Percentiles rank a stretch among this genome's conserved stretches.
Evolutionary conservation across 1,140 invertebrate species (phyloP).

Genomic region (Planococcus citri): DNA sequence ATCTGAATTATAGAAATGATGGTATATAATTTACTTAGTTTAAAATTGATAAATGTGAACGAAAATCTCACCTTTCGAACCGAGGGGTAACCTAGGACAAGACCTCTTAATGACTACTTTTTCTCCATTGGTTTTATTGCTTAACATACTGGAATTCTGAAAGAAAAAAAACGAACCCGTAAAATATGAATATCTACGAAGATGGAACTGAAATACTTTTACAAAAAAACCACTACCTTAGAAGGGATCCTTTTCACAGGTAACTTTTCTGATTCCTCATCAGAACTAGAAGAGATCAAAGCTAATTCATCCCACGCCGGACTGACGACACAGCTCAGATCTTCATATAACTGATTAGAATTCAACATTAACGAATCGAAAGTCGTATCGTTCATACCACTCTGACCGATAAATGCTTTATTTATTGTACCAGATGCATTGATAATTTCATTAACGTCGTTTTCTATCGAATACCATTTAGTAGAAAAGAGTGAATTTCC

Average conservation of each 20-base stretch:
- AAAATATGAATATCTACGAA: too few species aligned
- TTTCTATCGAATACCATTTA: too few species aligned
- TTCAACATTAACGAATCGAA: background rate
- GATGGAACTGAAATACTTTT: background rate
- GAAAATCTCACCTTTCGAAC: background rate
- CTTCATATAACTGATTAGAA: background rate
- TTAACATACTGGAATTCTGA: background rate
- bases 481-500: too few species aligned
- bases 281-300: background rate
- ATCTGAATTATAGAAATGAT: background rate
- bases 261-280: background rate
- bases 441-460: too few species aligned
- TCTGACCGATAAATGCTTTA: too few species aligned
- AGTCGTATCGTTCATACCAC: too few species aligned
- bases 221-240: background rate
- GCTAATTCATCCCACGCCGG: background rate
- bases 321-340: background rate
- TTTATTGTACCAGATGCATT: too few species aligned
- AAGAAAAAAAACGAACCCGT: background rate
- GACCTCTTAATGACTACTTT: background rate
- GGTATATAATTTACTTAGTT: too few species aligned
- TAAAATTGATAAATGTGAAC: too few species aligned
- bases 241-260: background rate
- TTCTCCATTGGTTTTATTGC: background rate
- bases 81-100: background rate